A percentile compares a stretch with the other conserved stretches of the same genome.
Evolutionary conservation across 2,888 invertebrate genomes (phyloP).

Genomic region (Mimas tiliae): DNA sequence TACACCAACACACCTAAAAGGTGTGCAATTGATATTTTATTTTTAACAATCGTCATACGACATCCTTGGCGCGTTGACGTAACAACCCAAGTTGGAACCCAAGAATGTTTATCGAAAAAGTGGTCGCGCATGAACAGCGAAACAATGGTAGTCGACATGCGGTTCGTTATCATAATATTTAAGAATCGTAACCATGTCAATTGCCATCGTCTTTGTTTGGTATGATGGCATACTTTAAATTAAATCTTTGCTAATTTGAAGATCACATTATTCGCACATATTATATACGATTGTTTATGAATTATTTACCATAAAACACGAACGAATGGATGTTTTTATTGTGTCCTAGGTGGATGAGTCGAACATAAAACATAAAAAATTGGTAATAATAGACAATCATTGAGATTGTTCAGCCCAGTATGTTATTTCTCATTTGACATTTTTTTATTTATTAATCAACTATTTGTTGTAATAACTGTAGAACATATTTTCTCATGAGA

Average conservation of each 20-base stretch:
- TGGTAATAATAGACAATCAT: neutral
- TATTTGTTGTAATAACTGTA: too few relatives aligned
- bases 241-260: neutral
- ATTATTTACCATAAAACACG: too few relatives aligned
- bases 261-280: neutral
- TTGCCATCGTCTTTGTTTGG: constrained; percentile 22
- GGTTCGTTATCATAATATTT: constrained; percentile 52
- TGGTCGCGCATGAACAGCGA: constrained; percentile 39
- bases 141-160: constrained; percentile 51
- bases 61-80: constrained; percentile 55
- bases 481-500: neutral
- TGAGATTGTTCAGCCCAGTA: too few relatives aligned
- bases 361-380: too few relatives aligned
- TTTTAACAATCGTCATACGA: constrained; percentile 41
- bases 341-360: too few relatives aligned
- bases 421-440: too few relatives aligned
- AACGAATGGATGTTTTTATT: too few relatives aligned
- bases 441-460: too few relatives aligned
- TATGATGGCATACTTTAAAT: neutral
- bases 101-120: constrained; percentile 60
- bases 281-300: too few relatives aligned
- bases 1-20: neutral
- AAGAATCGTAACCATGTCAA: constrained; percentile 34
- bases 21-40: neutral
- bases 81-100: constrained; percentile 50